Evolutionary conservation across 2,888 invertebrate species (phyloP).

Genomic region (Drosophila leonis): DNA sequence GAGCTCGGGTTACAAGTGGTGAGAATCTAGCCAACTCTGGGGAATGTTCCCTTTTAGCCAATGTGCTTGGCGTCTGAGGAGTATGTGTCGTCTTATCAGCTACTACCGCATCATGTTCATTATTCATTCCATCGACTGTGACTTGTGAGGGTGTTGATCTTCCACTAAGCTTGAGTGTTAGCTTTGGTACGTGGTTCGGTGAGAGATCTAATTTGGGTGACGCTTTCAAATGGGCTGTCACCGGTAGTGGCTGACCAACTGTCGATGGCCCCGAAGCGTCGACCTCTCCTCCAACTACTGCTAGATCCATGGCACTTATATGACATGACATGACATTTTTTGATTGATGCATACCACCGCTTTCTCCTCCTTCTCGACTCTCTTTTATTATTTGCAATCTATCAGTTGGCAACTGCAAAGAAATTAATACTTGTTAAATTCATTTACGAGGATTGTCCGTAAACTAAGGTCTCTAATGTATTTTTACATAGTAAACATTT

Average conservation of each 20-base stretch:
- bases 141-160: conserved; percentile 33
- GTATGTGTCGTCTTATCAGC: neutral
- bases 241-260: neutral
- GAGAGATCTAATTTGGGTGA: conserved; percentile 41
- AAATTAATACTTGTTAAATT: neutral
- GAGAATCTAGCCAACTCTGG: conserved; percentile 94
- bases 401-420: conserved; percentile 33
- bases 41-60: conserved; percentile 88
- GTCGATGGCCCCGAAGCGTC: conserved; percentile 7
- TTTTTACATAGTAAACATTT: no score
- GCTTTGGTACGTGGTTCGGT: conserved; percentile 88
- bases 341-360: neutral
- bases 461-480: no score
- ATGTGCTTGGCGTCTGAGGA: neutral
- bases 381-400: conserved; percentile 5
- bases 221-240: conserved; percentile 10
- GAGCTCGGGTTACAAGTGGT: conserved; percentile 92
- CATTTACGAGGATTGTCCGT: no score
- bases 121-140: conserved; percentile 6
- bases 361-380: neutral
- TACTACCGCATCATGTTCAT: conserved; percentile 25
- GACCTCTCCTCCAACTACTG: neutral
- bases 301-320: neutral
- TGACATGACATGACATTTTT: neutral
- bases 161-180: conserved; percentile 90